Base-by-base conservation (phyloP, 1,140 invertebrate species). In the Pseudomyrmex dendroicus region DNA sequence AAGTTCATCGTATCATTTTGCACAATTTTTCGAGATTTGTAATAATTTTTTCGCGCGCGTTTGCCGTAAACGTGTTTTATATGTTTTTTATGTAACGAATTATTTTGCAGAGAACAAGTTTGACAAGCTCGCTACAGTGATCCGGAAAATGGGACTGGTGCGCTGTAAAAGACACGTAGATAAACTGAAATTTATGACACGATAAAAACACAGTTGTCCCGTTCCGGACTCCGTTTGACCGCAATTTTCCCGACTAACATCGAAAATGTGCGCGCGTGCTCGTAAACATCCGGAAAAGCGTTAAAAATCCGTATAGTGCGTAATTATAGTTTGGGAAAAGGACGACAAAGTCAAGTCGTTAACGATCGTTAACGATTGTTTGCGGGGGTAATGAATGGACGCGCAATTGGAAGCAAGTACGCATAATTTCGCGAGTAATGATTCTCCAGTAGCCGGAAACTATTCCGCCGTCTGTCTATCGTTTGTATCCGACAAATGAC, bases 361-460 rank as follows among this genome's bases (percentile, higher is more conserved):
- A 78, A 70, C 44, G 66, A 70, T 72, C 76, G 66, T 59, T 80
- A 70, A 50, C 12, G 35, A 35, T 35, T 5, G 63, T 17, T 17
- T 80, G 2, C 1, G 13, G 22, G 12, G 66, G 20, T 57, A 61
- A 59, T 72, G 48, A 80, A 54, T 80, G 20, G 66, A 54, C 66
- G 22, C 48, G 66, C 66, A 48, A 78, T 80, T 70, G 66, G 35
- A 80, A 80, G 70, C 66, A 72, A 80, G 66, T 35, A 8, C 54
- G 76, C 66, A 72, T 80, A 80, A 70, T 80, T 80, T 80, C 9
- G 76, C 76, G 76, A 12, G 44, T 80, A 80, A 80, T 80, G 66
- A 72, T 59, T 67, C 46, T 48, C 67, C 50, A 50, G 76, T 61
- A 80, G 66, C 66, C 64, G 54, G 46, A 7, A 80, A 80, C 66